phyloP scores from a whole-genome alignment of 2,113 vertebrate genomes.

The Sorex araneus region DNA sequence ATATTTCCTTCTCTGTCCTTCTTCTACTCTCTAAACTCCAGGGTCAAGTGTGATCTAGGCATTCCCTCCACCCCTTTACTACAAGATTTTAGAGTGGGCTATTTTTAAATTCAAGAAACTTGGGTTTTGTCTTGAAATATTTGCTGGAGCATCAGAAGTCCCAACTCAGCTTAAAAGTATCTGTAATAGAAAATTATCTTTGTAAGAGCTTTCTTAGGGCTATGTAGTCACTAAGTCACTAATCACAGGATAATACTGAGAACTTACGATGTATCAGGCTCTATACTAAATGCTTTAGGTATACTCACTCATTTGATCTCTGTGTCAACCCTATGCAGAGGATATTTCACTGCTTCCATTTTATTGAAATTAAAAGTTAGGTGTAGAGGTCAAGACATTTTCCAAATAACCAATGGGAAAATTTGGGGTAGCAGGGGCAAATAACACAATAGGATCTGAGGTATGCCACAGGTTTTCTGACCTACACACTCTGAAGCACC shows the following conservation, averaged over 20 bases:
- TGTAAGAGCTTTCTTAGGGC: not conserved
- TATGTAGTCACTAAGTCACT: not conserved
- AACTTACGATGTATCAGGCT: not conserved
- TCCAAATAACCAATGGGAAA: not conserved
- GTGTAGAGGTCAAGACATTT: not conserved
- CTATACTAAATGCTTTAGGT: not conserved
- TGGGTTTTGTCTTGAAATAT: slow-evolving; percentile 24
- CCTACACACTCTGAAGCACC: not conserved
- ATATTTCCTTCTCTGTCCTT: no score
- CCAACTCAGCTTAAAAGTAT: slow-evolving; percentile 56
- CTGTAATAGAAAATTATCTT: not conserved
- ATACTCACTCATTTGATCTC: not conserved
- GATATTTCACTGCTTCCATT: not conserved
- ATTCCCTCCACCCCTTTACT: no score
- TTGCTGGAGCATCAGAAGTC: slow-evolving; percentile 21
- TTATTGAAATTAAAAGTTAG: slow-evolving; percentile 6
- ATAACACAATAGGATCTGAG: not conserved
- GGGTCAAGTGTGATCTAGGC: no score
- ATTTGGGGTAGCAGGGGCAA: not conserved
- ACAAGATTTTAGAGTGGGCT: no score
- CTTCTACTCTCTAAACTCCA: no score
- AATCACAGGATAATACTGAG: not conserved
- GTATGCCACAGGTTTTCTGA: not conserved
- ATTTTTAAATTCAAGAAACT: slow-evolving; percentile 46
- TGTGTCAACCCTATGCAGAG: not conserved